These are phyloP conservation scores for Fabriciana adippe DNA, from an alignment of 2,888 invertebrate species.

Conservation along the genomic window DNA sequence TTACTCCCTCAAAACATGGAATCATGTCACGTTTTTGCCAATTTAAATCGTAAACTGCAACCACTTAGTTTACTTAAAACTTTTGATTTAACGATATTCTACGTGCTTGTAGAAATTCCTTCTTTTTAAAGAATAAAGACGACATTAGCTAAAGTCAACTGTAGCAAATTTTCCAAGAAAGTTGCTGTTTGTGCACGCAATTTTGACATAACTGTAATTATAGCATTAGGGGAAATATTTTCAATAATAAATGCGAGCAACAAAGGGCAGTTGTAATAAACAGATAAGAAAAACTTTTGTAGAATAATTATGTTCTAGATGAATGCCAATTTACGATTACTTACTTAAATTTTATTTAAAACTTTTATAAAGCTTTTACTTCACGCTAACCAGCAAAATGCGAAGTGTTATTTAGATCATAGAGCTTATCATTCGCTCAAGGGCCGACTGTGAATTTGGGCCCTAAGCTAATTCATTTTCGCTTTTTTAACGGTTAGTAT, in stretches of 20 bases:
- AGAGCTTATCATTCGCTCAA: too few species aligned
- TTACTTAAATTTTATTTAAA: not conserved
- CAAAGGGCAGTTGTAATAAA: conserved; percentile 7
- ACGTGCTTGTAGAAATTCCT: conserved; percentile 7
- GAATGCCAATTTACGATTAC: not conserved
- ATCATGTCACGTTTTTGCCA: conserved; percentile 29
- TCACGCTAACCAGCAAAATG: too few species aligned
- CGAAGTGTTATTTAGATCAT: too few species aligned
- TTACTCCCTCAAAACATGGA: conserved; percentile 13
- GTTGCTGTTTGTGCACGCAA: conserved; percentile 49
- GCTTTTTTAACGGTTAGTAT: too few species aligned
- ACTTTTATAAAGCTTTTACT: too few species aligned
- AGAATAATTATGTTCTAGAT: not conserved
- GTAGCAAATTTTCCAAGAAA: conserved; percentile 24
- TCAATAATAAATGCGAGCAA: conserved; percentile 39
- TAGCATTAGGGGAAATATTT: conserved; percentile 43
- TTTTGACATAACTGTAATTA: conserved; percentile 51
- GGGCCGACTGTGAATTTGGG: too few species aligned
- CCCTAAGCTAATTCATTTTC: too few species aligned
- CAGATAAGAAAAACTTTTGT: not conserved
- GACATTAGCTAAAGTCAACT: conserved; percentile 22
- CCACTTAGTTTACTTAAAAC: conserved; percentile 29
- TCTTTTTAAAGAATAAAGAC: conserved; percentile 25
- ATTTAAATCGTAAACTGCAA: conserved; percentile 34
- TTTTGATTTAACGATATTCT: conserved; percentile 21